These are phyloP conservation scores for Melieria omissa DNA, from an alignment of 2,888 invertebrate genomes.

Conservation along the genomic window DNA sequence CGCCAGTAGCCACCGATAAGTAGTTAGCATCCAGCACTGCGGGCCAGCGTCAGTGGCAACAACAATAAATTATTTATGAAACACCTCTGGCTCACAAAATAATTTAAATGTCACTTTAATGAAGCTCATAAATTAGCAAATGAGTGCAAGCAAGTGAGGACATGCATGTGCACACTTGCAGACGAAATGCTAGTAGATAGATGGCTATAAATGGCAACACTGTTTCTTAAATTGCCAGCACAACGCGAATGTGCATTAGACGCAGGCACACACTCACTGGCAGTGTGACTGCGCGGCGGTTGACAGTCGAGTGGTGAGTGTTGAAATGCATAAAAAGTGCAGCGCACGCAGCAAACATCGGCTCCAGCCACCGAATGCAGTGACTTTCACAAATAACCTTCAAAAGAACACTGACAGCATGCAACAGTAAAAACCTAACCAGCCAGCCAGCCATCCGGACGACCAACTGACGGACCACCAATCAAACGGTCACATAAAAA, in stretches of 20 bases:
- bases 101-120: conserved; percentile 48
- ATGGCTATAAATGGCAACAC: too few species aligned
- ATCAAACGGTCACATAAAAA: conserved; percentile 12
- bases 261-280: too few species aligned
- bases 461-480: conserved; percentile 58
- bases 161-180: not conserved
- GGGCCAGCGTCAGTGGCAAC: not conserved
- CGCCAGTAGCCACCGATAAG: too few species aligned
- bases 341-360: not conserved
- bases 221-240: too few species aligned
- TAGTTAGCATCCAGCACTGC: too few species aligned
- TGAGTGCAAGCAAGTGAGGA: conserved; percentile 38
- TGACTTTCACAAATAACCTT: not conserved
- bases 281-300: not conserved
- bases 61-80: conserved; percentile 45
- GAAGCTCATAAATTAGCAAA: conserved; percentile 47
- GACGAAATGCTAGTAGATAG: not conserved
- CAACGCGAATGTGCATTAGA: too few species aligned
- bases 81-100: conserved; percentile 45
- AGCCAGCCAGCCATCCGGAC: conserved; percentile 14
- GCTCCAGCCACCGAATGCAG: too few species aligned
- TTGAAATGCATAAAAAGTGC: conserved; percentile 12
- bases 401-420: not conserved
- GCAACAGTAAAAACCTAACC: too few species aligned
- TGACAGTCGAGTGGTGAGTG: conserved; percentile 2